Evolutionary conservation across 2,888 invertebrate species (phyloP).

Genomic region (Drosophila gaucha): DNA sequence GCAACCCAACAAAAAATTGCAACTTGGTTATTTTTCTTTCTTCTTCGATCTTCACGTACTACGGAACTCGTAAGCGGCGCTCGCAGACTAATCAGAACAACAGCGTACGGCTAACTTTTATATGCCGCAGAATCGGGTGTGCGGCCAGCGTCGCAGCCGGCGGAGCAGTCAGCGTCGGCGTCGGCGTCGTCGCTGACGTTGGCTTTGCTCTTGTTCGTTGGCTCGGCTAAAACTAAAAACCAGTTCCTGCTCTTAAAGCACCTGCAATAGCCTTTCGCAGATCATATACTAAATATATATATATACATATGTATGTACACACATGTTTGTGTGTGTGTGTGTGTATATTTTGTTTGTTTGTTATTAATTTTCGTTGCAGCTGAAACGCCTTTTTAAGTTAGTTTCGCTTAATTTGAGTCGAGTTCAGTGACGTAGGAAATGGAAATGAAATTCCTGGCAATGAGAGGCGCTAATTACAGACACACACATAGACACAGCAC

Average conservation of each 20-base stretch:
- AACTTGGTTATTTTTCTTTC: not conserved
- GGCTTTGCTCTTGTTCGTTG: constrained; percentile 56
- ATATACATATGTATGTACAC: not conserved
- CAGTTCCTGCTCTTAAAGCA: constrained; percentile 74
- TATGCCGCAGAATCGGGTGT: constrained; percentile 63
- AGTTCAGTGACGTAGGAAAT: constrained; percentile 76
- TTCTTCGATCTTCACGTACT: constrained; percentile 45
- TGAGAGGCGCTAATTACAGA: constrained; percentile 64
- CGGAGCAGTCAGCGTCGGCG: constrained; percentile 5
- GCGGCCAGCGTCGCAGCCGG: constrained; percentile 27
- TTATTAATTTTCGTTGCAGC: constrained; percentile 16
- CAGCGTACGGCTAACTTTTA: constrained; percentile 79
- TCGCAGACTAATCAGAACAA: constrained; percentile 83
- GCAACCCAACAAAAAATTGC: constrained; percentile 58
- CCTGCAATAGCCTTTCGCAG: constrained; percentile 71
- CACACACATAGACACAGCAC: too few species aligned
- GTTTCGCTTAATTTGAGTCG: constrained; percentile 24
- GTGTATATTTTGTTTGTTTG: not conserved
- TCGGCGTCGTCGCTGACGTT: constrained; percentile 12
- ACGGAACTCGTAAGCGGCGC: constrained; percentile 79
- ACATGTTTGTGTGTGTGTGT: not conserved
- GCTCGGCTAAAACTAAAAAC: constrained; percentile 52
- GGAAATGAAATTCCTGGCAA: constrained; percentile 66
- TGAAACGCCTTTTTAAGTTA: constrained; percentile 52
- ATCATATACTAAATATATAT: constrained; percentile 30